Percentiles rank a stretch among this genome's conserved stretches.
Conservation (phyloP, 2,113 vertebrate genomes). For the Pygoscelis adeliae region DNA sequence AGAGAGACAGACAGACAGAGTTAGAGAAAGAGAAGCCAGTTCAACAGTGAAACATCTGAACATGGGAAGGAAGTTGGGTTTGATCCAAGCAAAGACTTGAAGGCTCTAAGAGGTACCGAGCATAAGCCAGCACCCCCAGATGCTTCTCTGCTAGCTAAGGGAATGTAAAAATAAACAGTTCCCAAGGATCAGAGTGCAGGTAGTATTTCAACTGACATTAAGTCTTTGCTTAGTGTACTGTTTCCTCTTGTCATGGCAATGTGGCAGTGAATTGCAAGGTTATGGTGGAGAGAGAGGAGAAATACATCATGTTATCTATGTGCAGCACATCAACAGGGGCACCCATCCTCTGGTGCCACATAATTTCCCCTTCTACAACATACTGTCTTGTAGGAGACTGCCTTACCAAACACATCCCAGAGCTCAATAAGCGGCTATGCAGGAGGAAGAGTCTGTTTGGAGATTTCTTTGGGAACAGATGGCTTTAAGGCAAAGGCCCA, state of each 20-base stretch:
- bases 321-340: not conserved
- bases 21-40: not conserved
- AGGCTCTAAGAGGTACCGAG: not conserved
- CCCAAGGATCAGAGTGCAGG: not conserved
- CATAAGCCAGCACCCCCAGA: not conserved
- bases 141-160: not conserved
- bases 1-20: not conserved
- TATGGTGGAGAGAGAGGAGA: not conserved
- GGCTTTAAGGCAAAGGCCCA: not conserved
- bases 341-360: not conserved
- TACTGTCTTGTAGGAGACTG: not conserved
- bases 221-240: not conserved
- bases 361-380: not conserved
- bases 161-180: not conserved
- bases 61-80: not conserved
- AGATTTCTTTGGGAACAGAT: not conserved
- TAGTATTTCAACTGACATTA: not conserved
- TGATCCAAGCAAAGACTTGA: not conserved
- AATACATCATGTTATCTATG: not conserved
- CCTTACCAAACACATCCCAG: not conserved
- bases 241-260: not conserved
- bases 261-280: not conserved
- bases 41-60: not conserved
- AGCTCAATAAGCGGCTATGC: not conserved
- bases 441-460: not conserved